Conservation (phyloP, 2,113 vertebrate species). For the Chionomys nivalis region DNA sequence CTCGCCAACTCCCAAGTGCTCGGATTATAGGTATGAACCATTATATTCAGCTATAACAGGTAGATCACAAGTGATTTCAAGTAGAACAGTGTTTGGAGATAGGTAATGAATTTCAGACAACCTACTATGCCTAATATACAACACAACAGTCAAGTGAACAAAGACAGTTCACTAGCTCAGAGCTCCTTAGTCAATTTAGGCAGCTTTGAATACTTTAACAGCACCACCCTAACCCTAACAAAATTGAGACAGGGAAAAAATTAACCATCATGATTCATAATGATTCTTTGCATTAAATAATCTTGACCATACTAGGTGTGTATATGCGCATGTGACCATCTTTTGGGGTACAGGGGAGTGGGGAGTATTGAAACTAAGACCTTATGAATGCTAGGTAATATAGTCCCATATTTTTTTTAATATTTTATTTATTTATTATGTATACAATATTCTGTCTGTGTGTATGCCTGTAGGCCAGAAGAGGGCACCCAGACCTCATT, state of each 20-base stretch:
- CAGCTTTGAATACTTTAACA: conserved; percentile 26
- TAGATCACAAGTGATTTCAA: background rate
- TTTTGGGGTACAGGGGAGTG: background rate
- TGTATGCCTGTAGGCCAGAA: too few species aligned
- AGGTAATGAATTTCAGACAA: conserved; percentile 1
- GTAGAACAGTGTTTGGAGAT: background rate
- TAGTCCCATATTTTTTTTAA: background rate
- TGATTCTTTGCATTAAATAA: background rate
- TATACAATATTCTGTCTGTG: too few species aligned
- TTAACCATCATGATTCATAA: background rate
- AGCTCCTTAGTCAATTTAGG: background rate
- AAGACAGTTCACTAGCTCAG: conserved; percentile 5
- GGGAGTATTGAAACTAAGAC: background rate
- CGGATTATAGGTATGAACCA: background rate
- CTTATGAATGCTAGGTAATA: background rate
- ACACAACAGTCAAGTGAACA: conserved; percentile 21
- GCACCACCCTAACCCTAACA: background rate
- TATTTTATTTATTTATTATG: too few species aligned
- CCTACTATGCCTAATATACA: background rate
- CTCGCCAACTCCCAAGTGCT: background rate
- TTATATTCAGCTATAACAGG: background rate
- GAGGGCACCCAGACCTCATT: too few species aligned
- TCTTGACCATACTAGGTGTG: background rate
- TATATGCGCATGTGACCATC: background rate
- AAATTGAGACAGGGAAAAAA: background rate